These are phyloP conservation scores for Merodon equestris DNA, from an alignment of 2,888 invertebrate genomes.

Conservation along the genomic window DNA sequence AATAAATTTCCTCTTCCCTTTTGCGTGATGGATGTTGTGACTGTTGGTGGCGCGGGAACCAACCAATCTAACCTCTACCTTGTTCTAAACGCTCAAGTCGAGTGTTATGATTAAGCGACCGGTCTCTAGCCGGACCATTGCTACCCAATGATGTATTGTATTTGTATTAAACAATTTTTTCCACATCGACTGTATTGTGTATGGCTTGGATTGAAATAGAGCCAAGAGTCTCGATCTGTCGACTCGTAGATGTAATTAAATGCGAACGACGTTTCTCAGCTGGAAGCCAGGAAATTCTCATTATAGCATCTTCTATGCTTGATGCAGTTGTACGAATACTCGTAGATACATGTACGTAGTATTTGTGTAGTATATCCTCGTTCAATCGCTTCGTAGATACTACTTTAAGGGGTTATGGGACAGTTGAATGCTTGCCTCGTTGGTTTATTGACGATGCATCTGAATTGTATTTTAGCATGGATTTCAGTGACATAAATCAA, in stretches of 20 bases:
- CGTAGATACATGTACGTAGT: constrained; percentile 4
- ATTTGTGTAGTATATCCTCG: background rate
- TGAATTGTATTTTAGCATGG: constrained; percentile 55
- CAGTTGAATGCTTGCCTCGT: background rate
- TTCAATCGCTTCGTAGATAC: too few relatives aligned
- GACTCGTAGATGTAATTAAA: constrained; percentile 76
- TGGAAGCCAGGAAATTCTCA: constrained; percentile 79
- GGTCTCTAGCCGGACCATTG: constrained; percentile 23
- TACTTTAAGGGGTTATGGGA: too few relatives aligned
- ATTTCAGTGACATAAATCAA: constrained; percentile 67
- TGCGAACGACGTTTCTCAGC: constrained; percentile 76
- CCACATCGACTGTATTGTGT: constrained; percentile 11
- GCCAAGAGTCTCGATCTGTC: constrained; percentile 28
- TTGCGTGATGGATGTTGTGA: constrained; percentile 37
- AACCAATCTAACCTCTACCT: constrained; percentile 18
- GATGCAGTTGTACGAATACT: constrained; percentile 40
- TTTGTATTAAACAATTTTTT: constrained; percentile 60
- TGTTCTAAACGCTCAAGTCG: constrained; percentile 57
- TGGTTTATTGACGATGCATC: constrained; percentile 11
- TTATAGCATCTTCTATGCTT: constrained; percentile 72
- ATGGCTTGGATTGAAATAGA: constrained; percentile 41
- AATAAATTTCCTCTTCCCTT: constrained; percentile 58
- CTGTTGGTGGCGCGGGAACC: background rate
- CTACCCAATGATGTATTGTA: constrained; percentile 49
- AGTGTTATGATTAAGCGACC: constrained; percentile 59